Evolutionary conservation across 2,113 vertebrate species (phyloP).

Genomic region (Brienomyrus longianalis): DNA sequence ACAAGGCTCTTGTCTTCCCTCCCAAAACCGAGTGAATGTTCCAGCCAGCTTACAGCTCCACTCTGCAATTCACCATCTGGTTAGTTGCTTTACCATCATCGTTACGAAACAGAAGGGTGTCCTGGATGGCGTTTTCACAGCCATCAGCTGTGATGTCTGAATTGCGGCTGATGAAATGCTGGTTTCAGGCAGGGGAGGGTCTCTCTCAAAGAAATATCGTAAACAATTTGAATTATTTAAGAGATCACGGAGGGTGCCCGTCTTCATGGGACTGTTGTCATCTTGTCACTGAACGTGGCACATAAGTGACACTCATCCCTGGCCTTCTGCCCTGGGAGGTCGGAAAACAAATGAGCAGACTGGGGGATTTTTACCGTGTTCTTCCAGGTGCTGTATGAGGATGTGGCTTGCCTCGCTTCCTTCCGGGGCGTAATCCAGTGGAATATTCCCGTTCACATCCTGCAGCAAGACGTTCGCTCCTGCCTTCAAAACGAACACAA

Average conservation of each 20-base stretch:
- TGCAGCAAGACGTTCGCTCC: constrained; percentile 87
- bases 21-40: not conserved
- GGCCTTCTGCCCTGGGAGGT: not conserved
- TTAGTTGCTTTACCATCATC: not conserved
- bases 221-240: not conserved
- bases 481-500: constrained; percentile 52
- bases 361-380: constrained; percentile 68
- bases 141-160: not conserved
- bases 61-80: not conserved
- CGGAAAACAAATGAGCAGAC: not conserved
- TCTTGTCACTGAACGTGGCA: not conserved
- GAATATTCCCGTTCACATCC: constrained; percentile 80
- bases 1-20: not conserved
- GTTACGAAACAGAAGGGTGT: not conserved
- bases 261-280: not conserved
- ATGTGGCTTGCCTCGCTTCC: constrained; percentile 81
- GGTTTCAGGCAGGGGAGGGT: not conserved
- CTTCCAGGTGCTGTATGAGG: constrained; percentile 78
- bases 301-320: not conserved
- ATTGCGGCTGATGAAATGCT: not conserved
- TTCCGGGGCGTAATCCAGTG: constrained; percentile 80
- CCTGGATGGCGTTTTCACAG: not conserved
- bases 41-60: not conserved
- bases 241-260: not conserved
- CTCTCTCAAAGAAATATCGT: not conserved